Conservation (phyloP, 2,797 vertebrate species). For the Percopsis omiscomaycus region DNA sequence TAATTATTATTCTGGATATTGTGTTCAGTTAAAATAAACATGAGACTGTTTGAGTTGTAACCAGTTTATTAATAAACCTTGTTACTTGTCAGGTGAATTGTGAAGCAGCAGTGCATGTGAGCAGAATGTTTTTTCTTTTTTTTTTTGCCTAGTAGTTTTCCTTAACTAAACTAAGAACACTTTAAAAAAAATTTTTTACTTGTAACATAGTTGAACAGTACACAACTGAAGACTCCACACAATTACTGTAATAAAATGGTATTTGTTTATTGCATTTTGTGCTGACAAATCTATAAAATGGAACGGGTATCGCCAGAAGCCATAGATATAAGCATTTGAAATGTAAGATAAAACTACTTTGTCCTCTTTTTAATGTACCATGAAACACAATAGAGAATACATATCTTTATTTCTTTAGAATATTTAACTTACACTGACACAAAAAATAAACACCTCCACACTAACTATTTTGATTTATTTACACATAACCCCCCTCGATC, state of each 20-base stretch:
- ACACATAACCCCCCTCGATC: conserved; percentile 70
- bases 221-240: conserved; percentile 69
- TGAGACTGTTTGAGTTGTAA: not conserved
- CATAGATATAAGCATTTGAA: conserved; percentile 96
- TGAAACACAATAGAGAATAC: conserved; percentile 89
- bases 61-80: not conserved
- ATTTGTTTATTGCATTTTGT: conserved; percentile 99
- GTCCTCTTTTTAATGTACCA: conserved; percentile 81
- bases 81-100: conserved; percentile 11
- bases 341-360: conserved; percentile 91
- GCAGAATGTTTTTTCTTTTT: conserved; percentile 36
- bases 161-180: not conserved
- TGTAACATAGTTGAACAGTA: conserved; percentile 41
- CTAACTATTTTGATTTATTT: conserved; percentile 79
- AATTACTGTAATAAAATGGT: conserved; percentile 96
- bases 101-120: conserved; percentile 41
- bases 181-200: conserved; percentile 19
- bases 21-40: conserved; percentile 10
- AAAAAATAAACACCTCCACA: conserved; percentile 89
- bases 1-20: conserved; percentile 22
- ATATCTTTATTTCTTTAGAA: conserved; percentile 74
- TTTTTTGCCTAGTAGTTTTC: conserved; percentile 13
- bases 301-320: conserved; percentile 93
- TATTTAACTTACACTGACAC: conserved; percentile 88
- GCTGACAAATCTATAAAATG: conserved; percentile 99